These are phyloP conservation scores for Huso huso DNA, from an alignment of 2,797 vertebrate species.

Conservation along the genomic window DNA sequence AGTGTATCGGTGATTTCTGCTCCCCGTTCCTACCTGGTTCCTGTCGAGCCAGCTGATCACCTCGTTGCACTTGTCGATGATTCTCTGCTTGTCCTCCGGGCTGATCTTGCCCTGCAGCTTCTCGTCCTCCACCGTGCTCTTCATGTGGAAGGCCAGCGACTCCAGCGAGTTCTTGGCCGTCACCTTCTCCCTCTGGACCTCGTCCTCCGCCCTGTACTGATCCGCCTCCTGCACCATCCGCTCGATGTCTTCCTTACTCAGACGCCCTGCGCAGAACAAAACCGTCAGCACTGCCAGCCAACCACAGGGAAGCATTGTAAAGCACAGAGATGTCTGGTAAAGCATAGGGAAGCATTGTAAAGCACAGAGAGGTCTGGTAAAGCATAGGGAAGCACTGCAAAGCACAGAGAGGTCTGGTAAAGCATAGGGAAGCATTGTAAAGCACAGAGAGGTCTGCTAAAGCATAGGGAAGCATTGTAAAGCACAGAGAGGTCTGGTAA, in stretches of 20 bases:
- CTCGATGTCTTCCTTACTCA: constrained; percentile 72
- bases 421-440: too few relatives aligned
- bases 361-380: too few relatives aligned
- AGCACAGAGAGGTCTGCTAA: too few relatives aligned
- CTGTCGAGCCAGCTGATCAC: constrained; percentile 67
- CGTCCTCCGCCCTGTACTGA: constrained; percentile 62
- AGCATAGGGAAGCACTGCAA: too few relatives aligned
- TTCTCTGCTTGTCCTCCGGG: constrained; percentile 63
- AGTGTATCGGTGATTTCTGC: too few relatives aligned
- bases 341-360: too few relatives aligned
- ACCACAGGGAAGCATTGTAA: too few relatives aligned
- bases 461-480: too few relatives aligned
- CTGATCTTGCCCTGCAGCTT: constrained; percentile 69
- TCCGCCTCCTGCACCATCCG: constrained; percentile 72
- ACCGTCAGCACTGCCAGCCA: too few relatives aligned
- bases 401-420: too few relatives aligned
- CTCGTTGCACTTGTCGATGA: constrained; percentile 67
- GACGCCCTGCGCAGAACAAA: constrained; percentile 43
- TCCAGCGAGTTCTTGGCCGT: constrained; percentile 66
- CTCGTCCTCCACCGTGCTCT: constrained; percentile 67
- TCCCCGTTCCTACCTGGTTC: constrained; percentile 56
- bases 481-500: too few relatives aligned
- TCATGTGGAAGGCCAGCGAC: constrained; percentile 72
- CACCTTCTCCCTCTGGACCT: constrained; percentile 61
- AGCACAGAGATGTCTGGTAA: too few relatives aligned